Evolutionary conservation across 2,888 invertebrate genomes (phyloP).

Genomic region (Digitonthophagus gazella): DNA sequence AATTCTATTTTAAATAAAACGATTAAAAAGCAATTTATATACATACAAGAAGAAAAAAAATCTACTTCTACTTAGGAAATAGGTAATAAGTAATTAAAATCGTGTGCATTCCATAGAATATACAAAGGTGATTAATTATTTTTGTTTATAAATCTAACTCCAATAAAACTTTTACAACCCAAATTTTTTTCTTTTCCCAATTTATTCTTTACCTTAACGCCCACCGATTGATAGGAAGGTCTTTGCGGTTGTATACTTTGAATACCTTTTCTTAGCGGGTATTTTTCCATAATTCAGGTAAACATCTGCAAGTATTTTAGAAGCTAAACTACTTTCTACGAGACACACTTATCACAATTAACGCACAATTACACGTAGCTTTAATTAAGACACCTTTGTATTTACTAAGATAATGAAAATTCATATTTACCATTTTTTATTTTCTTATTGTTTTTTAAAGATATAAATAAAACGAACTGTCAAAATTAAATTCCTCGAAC

Average conservation of each 20-base stretch:
- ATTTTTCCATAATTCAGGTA: constrained; percentile 64
- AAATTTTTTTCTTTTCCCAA: background rate
- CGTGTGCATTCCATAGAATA: background rate
- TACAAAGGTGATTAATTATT: background rate
- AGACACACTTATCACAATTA: background rate
- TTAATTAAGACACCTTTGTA: constrained; percentile 1
- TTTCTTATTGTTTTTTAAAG: background rate
- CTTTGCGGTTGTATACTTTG: constrained; percentile 51
- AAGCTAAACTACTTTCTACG: constrained; percentile 8
- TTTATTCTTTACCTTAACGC: constrained; percentile 59
- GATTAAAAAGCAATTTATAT: too few species aligned
- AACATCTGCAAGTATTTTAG: constrained; percentile 35
- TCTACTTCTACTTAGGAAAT: too few species aligned
- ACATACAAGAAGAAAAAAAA: too few species aligned
- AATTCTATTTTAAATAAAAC: too few species aligned
- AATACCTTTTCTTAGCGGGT: constrained; percentile 61
- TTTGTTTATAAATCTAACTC: background rate
- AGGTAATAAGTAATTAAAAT: too few species aligned
- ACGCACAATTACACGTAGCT: background rate
- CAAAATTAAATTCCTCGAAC: constrained; percentile 10
- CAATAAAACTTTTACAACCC: background rate
- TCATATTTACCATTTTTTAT: constrained; percentile 14
- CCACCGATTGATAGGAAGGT: constrained; percentile 61
- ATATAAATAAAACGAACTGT: constrained; percentile 5
- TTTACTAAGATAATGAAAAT: background rate